Conservation (phyloP, 2,797 vertebrate species). For the Potorous gilbertii region DNA sequence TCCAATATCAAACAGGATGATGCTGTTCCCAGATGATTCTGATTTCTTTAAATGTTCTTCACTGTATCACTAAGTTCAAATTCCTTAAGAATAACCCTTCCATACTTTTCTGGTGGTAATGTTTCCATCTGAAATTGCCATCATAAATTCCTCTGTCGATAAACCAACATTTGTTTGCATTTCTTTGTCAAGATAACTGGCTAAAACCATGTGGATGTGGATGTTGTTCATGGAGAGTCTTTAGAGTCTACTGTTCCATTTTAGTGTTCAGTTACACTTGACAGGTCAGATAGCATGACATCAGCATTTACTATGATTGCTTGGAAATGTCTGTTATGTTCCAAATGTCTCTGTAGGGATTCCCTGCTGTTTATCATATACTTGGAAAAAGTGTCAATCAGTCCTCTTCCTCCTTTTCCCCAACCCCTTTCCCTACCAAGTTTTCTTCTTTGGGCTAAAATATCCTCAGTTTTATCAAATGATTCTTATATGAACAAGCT, state of each 20-base stretch:
- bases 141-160: neutral
- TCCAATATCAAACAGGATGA: neutral
- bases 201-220: neutral
- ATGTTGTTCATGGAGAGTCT: neutral
- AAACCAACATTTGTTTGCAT: neutral
- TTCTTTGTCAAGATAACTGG: too few relatives aligned
- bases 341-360: neutral
- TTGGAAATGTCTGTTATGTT: neutral
- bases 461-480: neutral
- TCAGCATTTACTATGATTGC: neutral
- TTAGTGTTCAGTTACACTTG: neutral
- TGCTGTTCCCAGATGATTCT: neutral
- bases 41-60: neutral
- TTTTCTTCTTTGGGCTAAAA: neutral
- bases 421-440: neutral
- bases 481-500: neutral
- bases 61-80: neutral
- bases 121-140: neutral
- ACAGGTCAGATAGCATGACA: neutral
- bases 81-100: neutral
- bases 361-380: neutral
- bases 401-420: neutral
- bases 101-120: neutral
- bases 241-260: neutral
- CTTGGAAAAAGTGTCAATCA: neutral